Percentiles rank a stretch among this genome's conserved stretches.
phyloP scores from a whole-genome alignment of 2,888 invertebrate genomes.

The Meloe dianella region DNA sequence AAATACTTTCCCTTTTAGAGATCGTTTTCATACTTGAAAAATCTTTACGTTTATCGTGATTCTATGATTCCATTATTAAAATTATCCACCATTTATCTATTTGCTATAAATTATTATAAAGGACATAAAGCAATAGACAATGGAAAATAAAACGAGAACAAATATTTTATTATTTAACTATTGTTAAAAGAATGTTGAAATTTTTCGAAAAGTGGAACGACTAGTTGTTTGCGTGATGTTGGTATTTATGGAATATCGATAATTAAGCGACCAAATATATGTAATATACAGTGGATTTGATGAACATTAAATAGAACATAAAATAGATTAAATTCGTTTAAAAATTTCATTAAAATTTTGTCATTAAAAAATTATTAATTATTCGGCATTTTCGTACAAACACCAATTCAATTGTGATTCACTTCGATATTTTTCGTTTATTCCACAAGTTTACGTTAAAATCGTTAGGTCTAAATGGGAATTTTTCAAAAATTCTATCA shows the following conservation, averaged over 20 bases:
- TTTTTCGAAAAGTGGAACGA: background rate
- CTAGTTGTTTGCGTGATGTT: background rate
- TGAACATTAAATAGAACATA: background rate
- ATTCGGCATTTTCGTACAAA: no score
- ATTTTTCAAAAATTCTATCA: background rate
- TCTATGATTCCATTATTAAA: background rate
- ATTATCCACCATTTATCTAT: background rate
- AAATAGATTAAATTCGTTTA: background rate
- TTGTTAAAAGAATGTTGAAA: background rate
- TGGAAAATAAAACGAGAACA: background rate
- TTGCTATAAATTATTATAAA: background rate
- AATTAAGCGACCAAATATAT: background rate
- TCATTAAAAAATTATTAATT: no score
- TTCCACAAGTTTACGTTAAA: no score
- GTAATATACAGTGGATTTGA: background rate
- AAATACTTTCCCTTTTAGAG: slow-evolving; percentile 3
- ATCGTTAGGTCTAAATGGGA: background rate
- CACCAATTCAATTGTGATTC: no score
- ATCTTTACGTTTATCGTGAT: background rate
- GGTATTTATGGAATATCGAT: slow-evolving; percentile 1
- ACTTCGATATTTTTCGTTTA: no score
- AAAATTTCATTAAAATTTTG: background rate
- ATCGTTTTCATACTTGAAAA: background rate
- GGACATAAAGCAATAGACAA: background rate
- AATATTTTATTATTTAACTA: background rate